Base-by-base conservation (phyloP, 2,113 vertebrate genomes). In the Acanthochromis polyacanthus region DNA sequence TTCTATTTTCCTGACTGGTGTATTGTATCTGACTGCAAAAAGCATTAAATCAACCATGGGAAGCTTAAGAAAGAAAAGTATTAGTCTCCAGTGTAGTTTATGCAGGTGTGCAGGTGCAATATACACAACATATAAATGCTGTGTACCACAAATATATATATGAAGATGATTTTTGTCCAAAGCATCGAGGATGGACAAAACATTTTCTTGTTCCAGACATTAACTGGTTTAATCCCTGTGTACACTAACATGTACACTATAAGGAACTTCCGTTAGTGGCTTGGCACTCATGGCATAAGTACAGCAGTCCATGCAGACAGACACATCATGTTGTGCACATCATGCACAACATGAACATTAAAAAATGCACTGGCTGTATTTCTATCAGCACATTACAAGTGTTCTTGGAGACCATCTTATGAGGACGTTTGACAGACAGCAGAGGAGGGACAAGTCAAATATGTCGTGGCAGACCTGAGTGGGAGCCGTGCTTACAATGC, bases 251-350 rank as follows among this genome's bases (percentile, higher is more conserved):
- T 77, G 66, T 28, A 43, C 74, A 61, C 58, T 65, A 84, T 78
- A 66, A 71, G 80, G 67, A 81, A 71, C 72, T 53, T 59, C 53
- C 36, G 61, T 14, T 46, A 28, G 70, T 61, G 57, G 77, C 69
- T 88, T 86, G 76, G 81, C 68, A 15, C 76, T 45, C 36, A 22
- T 83, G 59, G 75, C 55, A 73, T 86, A 81, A 89, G 86, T 79
- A 81, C 32, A 71, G 65, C 60, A 60, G 61, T 36, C 45, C 71
- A 80, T 62, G 63, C 77, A 62, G 70, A 69, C 73, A 51, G 20
- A 57, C 61, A 55, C 63, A 67, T n/a, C n/a, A n/a, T n/a, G n/a
- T n/a, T 84, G 76, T 78, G 61, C 55, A 86, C 80, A 68, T 82
- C 50, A 80, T 53, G 52, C 55, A 63, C 71, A 76, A 75, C 53